phyloP scores from a whole-genome alignment of 2,113 vertebrate species.

The Chitala chitala region DNA sequence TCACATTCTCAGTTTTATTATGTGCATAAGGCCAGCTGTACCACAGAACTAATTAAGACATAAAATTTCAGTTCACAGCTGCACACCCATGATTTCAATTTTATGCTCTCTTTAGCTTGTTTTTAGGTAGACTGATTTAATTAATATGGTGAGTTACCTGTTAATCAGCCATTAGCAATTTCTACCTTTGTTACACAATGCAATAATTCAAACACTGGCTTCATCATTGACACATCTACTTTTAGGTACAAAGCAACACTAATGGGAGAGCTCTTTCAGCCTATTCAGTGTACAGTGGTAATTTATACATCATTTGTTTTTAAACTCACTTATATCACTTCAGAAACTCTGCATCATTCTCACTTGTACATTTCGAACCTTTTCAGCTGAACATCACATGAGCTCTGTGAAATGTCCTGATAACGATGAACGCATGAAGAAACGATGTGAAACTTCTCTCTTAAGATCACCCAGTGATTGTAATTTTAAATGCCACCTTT shows the following conservation, averaged over 20 bases:
- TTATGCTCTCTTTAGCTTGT: slow-evolving; percentile 54
- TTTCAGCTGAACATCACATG: neutral
- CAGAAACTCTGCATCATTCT: neutral
- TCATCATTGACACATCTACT: slow-evolving; percentile 25
- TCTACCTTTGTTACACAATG: slow-evolving; percentile 46
- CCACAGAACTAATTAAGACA: slow-evolving; percentile 58
- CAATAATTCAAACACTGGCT: slow-evolving; percentile 31
- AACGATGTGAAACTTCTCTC: neutral
- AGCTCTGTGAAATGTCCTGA: neutral
- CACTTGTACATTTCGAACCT: neutral
- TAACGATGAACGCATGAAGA: neutral
- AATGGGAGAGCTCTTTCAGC: neutral
- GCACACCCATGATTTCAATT: slow-evolving; percentile 57
- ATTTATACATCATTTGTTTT: neutral
- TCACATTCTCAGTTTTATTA: slow-evolving; percentile 46
- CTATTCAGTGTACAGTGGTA: neutral
- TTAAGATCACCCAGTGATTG: neutral
- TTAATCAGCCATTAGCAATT: slow-evolving; percentile 59
- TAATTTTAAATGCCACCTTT: neutral
- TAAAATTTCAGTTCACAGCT: slow-evolving; percentile 52
- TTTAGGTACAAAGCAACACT: neutral
- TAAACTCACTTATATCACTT: neutral
- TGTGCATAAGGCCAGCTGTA: slow-evolving; percentile 43
- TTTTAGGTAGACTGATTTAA: slow-evolving; percentile 50
- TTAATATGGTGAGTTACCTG: slow-evolving; percentile 53